A percentile compares a stretch with the other conserved stretches of the same genome.
Evolutionary conservation across 92 coral and sea anemone species (phyloP).

Genomic region (Heteractis magnifica): DNA sequence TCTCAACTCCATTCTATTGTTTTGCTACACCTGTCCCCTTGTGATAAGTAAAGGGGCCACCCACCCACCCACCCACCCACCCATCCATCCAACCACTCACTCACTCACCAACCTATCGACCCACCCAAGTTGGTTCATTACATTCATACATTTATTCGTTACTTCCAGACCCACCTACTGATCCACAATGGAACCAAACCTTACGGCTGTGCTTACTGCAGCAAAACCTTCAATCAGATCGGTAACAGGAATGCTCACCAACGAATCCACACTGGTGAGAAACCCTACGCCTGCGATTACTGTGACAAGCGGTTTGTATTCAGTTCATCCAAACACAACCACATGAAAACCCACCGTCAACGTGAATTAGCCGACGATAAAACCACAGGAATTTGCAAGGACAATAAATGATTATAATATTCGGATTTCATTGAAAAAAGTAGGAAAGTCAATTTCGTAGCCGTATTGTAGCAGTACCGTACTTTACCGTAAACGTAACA

Average conservation of each 20-base stretch:
- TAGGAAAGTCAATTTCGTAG: too few species aligned
- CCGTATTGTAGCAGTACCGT: too few species aligned
- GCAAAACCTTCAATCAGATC: constrained; percentile 3
- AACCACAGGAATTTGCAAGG: not conserved
- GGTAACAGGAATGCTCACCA: constrained; percentile 11
- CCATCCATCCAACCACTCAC: too few species aligned
- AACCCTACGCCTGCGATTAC: constrained; percentile 4
- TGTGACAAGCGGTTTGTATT: not conserved
- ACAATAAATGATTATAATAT: not conserved
- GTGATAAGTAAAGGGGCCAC: too few species aligned
- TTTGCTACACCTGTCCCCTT: too few species aligned
- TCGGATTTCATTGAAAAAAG: too few species aligned
- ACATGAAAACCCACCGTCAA: not conserved
- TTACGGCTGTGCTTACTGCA: not conserved
- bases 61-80: too few species aligned
- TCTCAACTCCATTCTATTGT: too few species aligned
- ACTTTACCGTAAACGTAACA: too few species aligned
- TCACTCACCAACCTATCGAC: not conserved
- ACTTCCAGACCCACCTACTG: not conserved
- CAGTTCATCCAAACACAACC: not conserved
- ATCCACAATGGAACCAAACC: constrained; percentile 6
- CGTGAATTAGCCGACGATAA: not conserved
- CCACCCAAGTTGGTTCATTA: not conserved
- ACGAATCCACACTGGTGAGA: constrained; percentile 10
- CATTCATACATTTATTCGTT: not conserved